Evolutionary conservation across 2,797 vertebrate genomes (phyloP).

Genomic region (Aselliscus stoliczkanus): DNA sequence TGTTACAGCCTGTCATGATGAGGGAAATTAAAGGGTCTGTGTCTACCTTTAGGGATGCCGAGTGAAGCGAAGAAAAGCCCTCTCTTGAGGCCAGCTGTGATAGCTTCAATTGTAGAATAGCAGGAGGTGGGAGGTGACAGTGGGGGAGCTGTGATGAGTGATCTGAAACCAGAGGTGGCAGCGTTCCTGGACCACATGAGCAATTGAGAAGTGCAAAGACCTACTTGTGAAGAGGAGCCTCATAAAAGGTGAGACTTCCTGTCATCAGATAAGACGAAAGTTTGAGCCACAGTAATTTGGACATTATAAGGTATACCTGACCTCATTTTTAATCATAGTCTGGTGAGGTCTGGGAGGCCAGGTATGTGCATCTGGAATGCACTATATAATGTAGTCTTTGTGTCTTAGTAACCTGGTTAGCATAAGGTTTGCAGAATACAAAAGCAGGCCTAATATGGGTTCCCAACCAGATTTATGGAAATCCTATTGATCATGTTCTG

Average conservation of each 20-base stretch:
- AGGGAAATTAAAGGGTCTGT: constrained; percentile 10
- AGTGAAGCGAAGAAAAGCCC: background rate
- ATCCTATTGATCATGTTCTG: background rate
- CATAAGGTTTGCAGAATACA: background rate
- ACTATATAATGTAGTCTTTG: constrained; percentile 4
- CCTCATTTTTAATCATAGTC: constrained; percentile 58
- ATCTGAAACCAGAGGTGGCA: background rate
- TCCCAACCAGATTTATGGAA: background rate
- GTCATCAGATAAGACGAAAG: constrained; percentile 30
- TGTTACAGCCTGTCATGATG: background rate
- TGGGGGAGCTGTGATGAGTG: background rate
- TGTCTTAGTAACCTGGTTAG: constrained; percentile 11
- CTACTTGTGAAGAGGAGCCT: background rate
- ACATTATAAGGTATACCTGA: constrained; percentile 45
- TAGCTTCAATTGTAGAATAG: background rate
- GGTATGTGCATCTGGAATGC: background rate
- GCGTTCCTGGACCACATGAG: background rate
- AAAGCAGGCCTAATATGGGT: background rate
- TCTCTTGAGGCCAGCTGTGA: background rate
- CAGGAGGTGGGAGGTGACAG: background rate
- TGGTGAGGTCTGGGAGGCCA: background rate
- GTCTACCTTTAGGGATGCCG: background rate
- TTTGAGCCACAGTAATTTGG: constrained; percentile 2
- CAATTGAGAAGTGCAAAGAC: background rate
- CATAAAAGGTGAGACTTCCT: constrained; percentile 47